A percentile compares a stretch with the other conserved stretches of the same genome.
These are phyloP conservation scores for Halichondria panicea DNA, from an alignment of 37 sponge, comb jelly and placozoan genomes.

Conservation along the genomic window DNA sequence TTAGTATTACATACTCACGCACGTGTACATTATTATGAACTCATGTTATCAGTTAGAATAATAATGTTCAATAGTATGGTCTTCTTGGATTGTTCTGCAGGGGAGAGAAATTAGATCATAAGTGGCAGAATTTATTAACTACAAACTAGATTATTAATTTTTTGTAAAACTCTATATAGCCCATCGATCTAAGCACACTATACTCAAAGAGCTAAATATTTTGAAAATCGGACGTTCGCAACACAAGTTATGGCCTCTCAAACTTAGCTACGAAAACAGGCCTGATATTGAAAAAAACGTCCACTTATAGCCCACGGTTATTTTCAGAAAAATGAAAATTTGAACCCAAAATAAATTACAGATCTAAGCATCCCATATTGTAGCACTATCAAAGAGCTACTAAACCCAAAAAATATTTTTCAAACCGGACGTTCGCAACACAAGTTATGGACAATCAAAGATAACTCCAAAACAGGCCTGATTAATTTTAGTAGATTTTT, in stretches of 20 bases:
- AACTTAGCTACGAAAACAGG: too few relatives aligned
- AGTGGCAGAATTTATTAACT: background rate
- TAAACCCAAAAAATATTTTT: background rate
- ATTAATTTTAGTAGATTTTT: background rate
- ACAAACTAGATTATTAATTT: too few relatives aligned
- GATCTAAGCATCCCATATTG: too few relatives aligned
- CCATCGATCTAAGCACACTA: background rate
- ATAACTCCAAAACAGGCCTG: too few relatives aligned
- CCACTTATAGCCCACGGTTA: too few relatives aligned
- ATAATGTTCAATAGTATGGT: constrained; percentile 75
- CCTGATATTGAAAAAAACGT: too few relatives aligned
- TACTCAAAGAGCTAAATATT: background rate
- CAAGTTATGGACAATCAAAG: background rate
- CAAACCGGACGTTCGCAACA: background rate
- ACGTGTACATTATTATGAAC: too few relatives aligned
- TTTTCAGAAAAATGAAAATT: too few relatives aligned
- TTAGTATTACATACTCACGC: too few relatives aligned
- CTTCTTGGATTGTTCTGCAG: constrained; percentile 92
- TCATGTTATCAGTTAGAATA: background rate
- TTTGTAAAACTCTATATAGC: too few relatives aligned
- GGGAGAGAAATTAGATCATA: background rate
- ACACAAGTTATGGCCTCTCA: background rate
- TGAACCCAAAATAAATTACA: too few relatives aligned
- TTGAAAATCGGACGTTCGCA: background rate
- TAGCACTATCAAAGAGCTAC: too few relatives aligned